Conservation (phyloP, 2,113 vertebrate genomes). For the Leptocoma aspasia region DNA sequence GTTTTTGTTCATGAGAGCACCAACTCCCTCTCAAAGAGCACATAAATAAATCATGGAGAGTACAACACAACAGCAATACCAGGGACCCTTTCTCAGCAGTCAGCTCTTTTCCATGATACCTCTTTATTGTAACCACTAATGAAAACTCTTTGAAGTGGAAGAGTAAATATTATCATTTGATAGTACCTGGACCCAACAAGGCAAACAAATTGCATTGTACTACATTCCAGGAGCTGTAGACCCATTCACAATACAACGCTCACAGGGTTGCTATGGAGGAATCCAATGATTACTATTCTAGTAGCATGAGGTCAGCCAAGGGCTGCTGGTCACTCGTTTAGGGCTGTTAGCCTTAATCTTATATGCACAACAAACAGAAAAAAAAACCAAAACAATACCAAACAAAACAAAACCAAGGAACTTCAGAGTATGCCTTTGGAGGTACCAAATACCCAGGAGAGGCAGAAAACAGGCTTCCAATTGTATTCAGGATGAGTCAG, state of each 20-base stretch:
- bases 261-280: slow-evolving; percentile 60
- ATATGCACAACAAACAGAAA: background rate
- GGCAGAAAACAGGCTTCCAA: background rate
- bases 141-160: slow-evolving; percentile 75
- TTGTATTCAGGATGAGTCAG: background rate
- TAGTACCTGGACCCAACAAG: slow-evolving; percentile 61
- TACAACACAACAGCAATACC: background rate
- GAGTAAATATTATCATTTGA: slow-evolving; percentile 75
- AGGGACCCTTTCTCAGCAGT: background rate
- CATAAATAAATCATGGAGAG: slow-evolving; percentile 21
- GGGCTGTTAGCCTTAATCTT: background rate
- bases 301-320: background rate
- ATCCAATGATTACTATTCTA: background rate
- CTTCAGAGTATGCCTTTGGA: background rate
- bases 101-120: slow-evolving; percentile 11
- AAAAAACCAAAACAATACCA: background rate
- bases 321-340: background rate
- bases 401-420: background rate
- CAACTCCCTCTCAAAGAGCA: slow-evolving; percentile 16
- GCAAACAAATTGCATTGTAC: slow-evolving; percentile 65
- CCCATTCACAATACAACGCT: background rate
- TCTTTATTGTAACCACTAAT: slow-evolving; percentile 59
- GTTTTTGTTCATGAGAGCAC: slow-evolving; percentile 2
- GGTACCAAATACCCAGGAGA: background rate
- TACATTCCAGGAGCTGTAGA: slow-evolving; percentile 19